Percentiles rank a stretch among this genome's conserved stretches.
Conservation (phyloP, 2,113 vertebrate species). For the Bucco capensis region DNA sequence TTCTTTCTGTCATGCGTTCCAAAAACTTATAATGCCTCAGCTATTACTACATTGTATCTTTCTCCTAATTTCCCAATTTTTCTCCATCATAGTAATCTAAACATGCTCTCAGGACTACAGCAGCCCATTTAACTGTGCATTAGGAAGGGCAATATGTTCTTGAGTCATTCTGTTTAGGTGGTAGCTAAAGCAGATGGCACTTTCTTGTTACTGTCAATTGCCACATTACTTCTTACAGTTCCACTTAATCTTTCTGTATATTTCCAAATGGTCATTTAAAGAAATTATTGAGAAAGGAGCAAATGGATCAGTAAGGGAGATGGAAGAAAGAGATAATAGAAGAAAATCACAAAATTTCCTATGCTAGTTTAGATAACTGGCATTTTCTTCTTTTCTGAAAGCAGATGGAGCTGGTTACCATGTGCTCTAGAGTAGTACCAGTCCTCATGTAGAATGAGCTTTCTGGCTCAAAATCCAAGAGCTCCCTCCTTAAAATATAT, state of each 20-base stretch:
- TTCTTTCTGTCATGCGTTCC: not conserved
- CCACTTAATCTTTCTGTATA: not conserved
- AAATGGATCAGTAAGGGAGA: not conserved
- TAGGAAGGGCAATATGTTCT: not conserved
- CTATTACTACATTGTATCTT: not conserved
- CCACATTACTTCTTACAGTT: not conserved
- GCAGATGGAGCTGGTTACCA: not conserved
- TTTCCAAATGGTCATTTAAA: not conserved
- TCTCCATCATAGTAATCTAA: not conserved
- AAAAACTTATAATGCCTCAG: not conserved
- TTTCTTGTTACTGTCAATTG: not conserved
- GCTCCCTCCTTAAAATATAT: not conserved
- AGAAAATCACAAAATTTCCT: not conserved
- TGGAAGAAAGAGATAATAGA: not conserved
- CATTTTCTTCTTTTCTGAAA: not conserved
- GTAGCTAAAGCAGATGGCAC: not conserved
- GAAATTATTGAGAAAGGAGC: not conserved
- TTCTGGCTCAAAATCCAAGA: not conserved
- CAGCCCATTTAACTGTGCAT: not conserved
- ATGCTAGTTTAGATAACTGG: not conserved
- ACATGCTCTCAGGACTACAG: not conserved
- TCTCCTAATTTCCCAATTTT: not conserved
- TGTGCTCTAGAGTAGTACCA: not conserved
- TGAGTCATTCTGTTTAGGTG: not conserved
- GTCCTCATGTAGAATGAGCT: not conserved